phyloP scores from a whole-genome alignment of 1,140 invertebrate species.

The Hestina assimilis region DNA sequence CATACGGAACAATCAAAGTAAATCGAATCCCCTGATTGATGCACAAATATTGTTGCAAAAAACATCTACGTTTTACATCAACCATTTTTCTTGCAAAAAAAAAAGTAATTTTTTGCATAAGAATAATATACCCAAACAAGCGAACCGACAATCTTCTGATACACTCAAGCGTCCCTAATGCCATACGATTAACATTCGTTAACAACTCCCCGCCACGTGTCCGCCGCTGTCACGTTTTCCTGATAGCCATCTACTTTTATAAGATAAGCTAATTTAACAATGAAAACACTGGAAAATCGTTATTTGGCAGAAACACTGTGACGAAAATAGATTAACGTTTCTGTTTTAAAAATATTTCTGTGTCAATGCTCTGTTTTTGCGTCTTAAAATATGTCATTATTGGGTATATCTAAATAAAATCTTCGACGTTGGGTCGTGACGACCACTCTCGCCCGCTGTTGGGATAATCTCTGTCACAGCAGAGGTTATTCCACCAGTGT shows the following conservation, averaged over 20 bases:
- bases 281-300: constrained; percentile 2
- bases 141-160: constrained; percentile 6
- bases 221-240: neutral
- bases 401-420: no score
- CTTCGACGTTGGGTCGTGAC: no score
- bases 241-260: constrained; percentile 3
- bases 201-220: constrained; percentile 5
- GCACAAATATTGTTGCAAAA: no score
- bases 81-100: no score
- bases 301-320: constrained; percentile 5
- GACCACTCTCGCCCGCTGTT: no score
- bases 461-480: no score
- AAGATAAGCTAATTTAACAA: neutral
- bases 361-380: constrained; percentile 5
- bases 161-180: constrained; percentile 20
- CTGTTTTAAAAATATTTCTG: constrained; percentile 1
- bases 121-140: neutral
- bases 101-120: neutral
- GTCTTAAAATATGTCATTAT: neutral
- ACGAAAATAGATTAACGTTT: no score
- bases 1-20: no score
- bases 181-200: constrained; percentile 5
- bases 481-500: no score
- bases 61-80: no score
- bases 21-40: no score